Evolutionary conservation across 2,113 vertebrate species (phyloP).

Genomic region (Austrofundulus limnaeus): DNA sequence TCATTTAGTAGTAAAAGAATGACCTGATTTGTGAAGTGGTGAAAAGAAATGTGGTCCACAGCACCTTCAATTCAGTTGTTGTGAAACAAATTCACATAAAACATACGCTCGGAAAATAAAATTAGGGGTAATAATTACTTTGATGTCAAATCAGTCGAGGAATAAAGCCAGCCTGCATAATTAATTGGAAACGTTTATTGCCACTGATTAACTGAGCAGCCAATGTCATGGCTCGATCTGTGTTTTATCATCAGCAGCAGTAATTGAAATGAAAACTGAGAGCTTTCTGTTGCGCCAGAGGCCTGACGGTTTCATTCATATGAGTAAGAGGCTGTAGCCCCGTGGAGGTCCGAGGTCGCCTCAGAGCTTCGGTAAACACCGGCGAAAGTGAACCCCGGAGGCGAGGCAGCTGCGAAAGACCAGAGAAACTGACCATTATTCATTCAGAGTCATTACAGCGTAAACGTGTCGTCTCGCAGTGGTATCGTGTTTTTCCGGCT

Average conservation of each 20-base stretch:
- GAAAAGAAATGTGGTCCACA: conserved; percentile 7
- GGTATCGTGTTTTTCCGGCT: conserved; percentile 16
- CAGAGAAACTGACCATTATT: conserved; percentile 54
- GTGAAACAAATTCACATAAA: conserved; percentile 42
- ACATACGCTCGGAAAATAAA: conserved; percentile 36
- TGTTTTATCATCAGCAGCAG: conserved; percentile 55
- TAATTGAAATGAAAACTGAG: conserved; percentile 69
- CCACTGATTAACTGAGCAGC: conserved; percentile 59
- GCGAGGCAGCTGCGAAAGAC: conserved; percentile 25
- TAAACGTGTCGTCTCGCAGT: conserved; percentile 12
- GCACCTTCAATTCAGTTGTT: conserved; percentile 46
- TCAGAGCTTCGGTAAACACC: conserved; percentile 35
- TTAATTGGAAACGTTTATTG: conserved; percentile 63
- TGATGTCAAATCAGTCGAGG: conserved; percentile 36
- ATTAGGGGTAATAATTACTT: conserved; percentile 49
- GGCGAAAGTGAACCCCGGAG: conserved; percentile 26
- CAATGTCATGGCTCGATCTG: conserved; percentile 59
- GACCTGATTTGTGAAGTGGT: not conserved
- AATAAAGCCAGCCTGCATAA: conserved; percentile 51
- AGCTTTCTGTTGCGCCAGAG: conserved; percentile 21
- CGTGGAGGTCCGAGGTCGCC: conserved; percentile 14
- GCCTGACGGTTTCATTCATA: conserved; percentile 47
- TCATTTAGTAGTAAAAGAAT: too few species aligned
- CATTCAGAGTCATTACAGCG: conserved; percentile 57
- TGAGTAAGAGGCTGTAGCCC: conserved; percentile 25